Base-by-base conservation (phyloP, 2,888 invertebrate species). In the Oegoconia quadripuncta region DNA sequence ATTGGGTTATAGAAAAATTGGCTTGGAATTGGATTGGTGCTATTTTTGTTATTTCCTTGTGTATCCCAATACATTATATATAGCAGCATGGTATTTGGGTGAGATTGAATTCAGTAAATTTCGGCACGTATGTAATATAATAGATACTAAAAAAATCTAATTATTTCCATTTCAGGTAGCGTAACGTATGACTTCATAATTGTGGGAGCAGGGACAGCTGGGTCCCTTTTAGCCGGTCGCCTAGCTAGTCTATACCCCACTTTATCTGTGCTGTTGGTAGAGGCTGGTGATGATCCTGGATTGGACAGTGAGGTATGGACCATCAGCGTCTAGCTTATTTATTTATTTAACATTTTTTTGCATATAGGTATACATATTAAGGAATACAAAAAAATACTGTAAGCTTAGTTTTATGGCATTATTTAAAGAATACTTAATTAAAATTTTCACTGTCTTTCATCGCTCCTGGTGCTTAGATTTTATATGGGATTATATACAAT, bases 131-230 rank as follows among this genome's bases (percentile, higher is more conserved):
- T 2, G 8, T 3, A 22, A 22, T 22, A 22, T 3, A 22, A n/a
- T n/a, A n/a, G n/a, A n/a, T n/a, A n/a, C n/a, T n/a, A n/a, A n/a
- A 20, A 20, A 6, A 7, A 3, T 6, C 5, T 6, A 20, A 20
- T 7, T 20, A 20, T 7, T 23, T 8, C 9, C 4, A 12, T 68
- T 72, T 30, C 54, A 73, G 71, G 46, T 8, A 50, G 44, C 4
- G 27, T 38, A 14, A 53, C 63, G 12, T 88, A 77, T 41, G 89
- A 88, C 50, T 91, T 86, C 44, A 67, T 88, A 37, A 52, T 88
- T 48, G 80, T 89, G 3, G 90, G 90, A 1, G 89, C 83, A 5
- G 90, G 90, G 1, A 89, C 89, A 0, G 89, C 89, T 0, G 90
- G 90, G 3, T 88, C 89, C 5, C 80, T 89, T 3, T 52, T 90